Conservation (phyloP, 2,888 invertebrate genomes). For the Luperina nickerlii region DNA sequence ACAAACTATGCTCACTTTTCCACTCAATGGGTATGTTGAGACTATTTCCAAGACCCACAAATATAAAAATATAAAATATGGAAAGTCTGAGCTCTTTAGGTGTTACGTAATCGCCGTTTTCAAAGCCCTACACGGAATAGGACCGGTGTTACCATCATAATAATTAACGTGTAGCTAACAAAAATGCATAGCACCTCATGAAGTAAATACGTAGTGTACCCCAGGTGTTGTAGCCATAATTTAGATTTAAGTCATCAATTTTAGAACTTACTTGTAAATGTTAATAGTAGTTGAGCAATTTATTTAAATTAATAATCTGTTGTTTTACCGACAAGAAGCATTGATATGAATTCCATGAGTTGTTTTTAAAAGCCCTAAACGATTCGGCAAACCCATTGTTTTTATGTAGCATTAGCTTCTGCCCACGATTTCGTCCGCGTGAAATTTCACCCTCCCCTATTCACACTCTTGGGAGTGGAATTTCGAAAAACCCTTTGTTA, state of each 20-base stretch:
- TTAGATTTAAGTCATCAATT: background rate
- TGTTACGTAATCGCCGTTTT: background rate
- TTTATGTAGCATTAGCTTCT: background rate
- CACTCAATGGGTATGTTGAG: too few relatives aligned
- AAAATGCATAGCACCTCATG: conserved; percentile 11
- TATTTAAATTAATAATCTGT: background rate
- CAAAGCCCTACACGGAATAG: background rate
- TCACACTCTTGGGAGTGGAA: too few relatives aligned
- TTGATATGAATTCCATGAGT: background rate
- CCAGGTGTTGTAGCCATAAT: background rate
- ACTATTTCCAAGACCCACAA: too few relatives aligned
- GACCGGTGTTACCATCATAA: conserved; percentile 16
- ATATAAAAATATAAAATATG: too few relatives aligned
- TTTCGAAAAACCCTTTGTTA: too few relatives aligned
- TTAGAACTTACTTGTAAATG: background rate
- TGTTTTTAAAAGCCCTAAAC: background rate
- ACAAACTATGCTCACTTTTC: too few relatives aligned
- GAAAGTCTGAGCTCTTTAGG: too few relatives aligned
- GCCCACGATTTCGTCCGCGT: too few relatives aligned
- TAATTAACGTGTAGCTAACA: conserved; percentile 24
- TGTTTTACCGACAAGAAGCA: background rate
- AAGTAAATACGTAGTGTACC: conserved; percentile 1
- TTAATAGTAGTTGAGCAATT: background rate
- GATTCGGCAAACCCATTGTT: background rate
- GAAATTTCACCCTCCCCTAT: too few relatives aligned